Percentiles rank a stretch among this genome's conserved stretches.
Conservation (phyloP, 2,113 vertebrate species). For the Manacus vitellinus region DNA sequence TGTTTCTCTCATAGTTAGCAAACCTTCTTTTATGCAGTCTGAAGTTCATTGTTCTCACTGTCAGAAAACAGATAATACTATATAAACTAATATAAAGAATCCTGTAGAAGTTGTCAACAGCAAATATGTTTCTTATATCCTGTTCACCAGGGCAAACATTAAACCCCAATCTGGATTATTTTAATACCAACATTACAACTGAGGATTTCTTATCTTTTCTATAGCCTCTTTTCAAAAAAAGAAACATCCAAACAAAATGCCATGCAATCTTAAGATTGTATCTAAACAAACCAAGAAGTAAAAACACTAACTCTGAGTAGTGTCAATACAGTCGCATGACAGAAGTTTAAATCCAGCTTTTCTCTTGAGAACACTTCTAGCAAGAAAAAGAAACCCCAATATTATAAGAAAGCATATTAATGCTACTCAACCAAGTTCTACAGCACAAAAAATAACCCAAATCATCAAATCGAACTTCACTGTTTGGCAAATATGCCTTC, state of each 20-base stretch:
- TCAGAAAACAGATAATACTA: neutral
- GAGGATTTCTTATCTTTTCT: neutral
- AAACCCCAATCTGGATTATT: neutral
- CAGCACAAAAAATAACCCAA: neutral
- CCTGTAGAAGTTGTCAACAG: neutral
- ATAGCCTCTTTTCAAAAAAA: neutral
- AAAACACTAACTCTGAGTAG: neutral
- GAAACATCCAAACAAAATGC: neutral
- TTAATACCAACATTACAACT: neutral
- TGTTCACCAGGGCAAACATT: neutral
- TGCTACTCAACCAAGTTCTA: neutral
- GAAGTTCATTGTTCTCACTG: neutral
- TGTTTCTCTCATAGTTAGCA: neutral
- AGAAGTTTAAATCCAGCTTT: neutral
- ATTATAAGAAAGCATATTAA: neutral
- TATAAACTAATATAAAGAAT: neutral
- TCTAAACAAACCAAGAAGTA: neutral
- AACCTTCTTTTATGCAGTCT: neutral
- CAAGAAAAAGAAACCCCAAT: accelerated
- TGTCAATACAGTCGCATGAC: neutral
- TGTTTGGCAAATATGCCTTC: neutral
- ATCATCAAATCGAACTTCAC: neutral
- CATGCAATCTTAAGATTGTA: neutral
- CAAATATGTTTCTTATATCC: neutral
- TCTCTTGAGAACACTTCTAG: neutral